Evolutionary conservation across 1,140 invertebrate genomes (phyloP), one percentile per base, ranked within the genome.

Genomic region (Drosophila rhopaloa): DNA sequence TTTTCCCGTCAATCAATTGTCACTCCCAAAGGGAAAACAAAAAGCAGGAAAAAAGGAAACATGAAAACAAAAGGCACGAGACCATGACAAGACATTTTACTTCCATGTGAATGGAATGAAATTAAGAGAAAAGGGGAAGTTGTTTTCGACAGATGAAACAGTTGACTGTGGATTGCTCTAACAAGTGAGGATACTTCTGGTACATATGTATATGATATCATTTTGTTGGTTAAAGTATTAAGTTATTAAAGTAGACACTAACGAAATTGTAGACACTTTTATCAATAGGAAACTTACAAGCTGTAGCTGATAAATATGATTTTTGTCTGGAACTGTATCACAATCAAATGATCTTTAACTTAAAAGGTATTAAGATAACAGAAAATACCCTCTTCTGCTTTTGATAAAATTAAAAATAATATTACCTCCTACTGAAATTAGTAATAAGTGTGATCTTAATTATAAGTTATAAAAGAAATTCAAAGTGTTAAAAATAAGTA

Each of bases 1-100:
- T 85, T 86, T 82, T 82, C 50, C 82, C 78, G 82, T 86, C 83
- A 88, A 88, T 86, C 83, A 86, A 86, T 82, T 86, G 82, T 86
- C 83, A 79, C 70, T 76, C 58, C 58, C 51, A 75, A 78, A 56
- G 50, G 78, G 54, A 44, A 79, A 48, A 62, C 56, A 79, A 76
- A 50, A 50, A 51, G 48, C 27, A 24, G 5, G 10, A 38, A 40
- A 50, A 46, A 43, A 41, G 32, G 54, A 63, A 67, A 61, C 46
- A 71, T 48, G 81, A 44, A 74, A 75, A 60, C 77, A 71, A 78
- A 77, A 75, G 68, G 66, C 79, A 70, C 51, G 60, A 70, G 68
- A 76, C 61, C 75, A 78, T 85, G 82, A 88, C 83, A 75, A 68
- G 77, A 85, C 78, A 55, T 50, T 79, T 76, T 63, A 68, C 74